Conservation (phyloP, 2,888 invertebrate genomes). For the Tillus elongatus region DNA sequence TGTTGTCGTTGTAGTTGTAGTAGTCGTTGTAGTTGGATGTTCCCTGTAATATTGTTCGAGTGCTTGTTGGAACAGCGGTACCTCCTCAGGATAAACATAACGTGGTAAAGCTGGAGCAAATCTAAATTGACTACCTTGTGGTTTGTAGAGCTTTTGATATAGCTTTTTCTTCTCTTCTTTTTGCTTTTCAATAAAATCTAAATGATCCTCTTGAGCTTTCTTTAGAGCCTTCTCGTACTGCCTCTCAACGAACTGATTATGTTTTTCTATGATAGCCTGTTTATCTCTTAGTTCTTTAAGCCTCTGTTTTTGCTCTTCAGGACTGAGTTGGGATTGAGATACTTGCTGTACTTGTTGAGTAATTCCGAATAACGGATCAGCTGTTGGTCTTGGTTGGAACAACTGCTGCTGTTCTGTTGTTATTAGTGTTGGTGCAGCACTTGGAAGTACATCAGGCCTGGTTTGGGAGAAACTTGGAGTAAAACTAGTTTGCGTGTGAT, state of each 20-base stretch:
- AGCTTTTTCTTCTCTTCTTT: conserved; percentile 52
- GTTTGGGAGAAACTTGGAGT: conserved; percentile 28
- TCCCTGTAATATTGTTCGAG: conserved; percentile 57
- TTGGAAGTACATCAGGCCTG: conserved; percentile 16
- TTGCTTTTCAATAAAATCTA: conserved; percentile 61
- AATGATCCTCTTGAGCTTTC: conserved; percentile 63
- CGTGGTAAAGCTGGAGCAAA: conserved; percentile 37
- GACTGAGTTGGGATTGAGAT: conserved; percentile 40
- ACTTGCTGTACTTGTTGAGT: conserved; percentile 28
- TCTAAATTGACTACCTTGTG: conserved; percentile 24
- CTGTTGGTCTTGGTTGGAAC: conserved; percentile 27
- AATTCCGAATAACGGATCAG: conserved; percentile 29
- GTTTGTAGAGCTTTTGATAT: conserved; percentile 37
- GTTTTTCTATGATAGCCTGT: conserved; percentile 63
- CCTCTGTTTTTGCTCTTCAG: conserved; percentile 53
- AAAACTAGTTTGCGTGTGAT: conserved; percentile 39
- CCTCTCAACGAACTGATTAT: conserved; percentile 68
- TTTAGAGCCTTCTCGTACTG: conserved; percentile 71
- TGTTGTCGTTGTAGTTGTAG: conserved; percentile 56
- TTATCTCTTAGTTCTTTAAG: conserved; percentile 62
- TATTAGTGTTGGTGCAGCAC: conserved; percentile 15
- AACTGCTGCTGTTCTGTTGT: conserved; percentile 20
- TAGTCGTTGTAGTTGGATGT: conserved; percentile 60
- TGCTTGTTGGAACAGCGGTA: conserved; percentile 55
- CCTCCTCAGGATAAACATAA: conserved; percentile 54